Conservation (phyloP, 2,113 vertebrate species). For the Electrona antarctica region DNA sequence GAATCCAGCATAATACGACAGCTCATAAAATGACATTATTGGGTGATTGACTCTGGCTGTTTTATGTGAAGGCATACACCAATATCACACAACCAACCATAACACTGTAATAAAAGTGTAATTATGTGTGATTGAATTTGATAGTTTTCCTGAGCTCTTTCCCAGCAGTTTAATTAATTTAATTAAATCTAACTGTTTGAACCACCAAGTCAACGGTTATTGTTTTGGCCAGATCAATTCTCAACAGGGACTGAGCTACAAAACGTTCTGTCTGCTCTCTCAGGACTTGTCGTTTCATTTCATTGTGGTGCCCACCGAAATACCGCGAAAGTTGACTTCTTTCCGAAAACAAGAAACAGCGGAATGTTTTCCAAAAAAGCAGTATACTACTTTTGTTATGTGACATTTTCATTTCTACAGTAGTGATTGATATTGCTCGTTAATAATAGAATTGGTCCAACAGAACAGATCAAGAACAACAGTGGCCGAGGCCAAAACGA, state of each 20-base stretch:
- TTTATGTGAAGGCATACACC: slow-evolving; percentile 6
- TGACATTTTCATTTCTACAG: background rate
- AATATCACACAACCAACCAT: background rate
- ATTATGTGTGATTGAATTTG: background rate
- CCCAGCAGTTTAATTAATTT: slow-evolving; percentile 3
- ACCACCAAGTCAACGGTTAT: background rate
- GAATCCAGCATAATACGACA: slow-evolving; percentile 31
- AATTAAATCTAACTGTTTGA: slow-evolving; percentile 1
- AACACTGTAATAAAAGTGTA: background rate
- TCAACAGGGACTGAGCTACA: background rate
- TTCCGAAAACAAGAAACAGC: background rate
- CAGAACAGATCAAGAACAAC: background rate
- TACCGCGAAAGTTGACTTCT: background rate
- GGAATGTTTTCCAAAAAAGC: background rate
- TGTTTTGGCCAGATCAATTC: background rate
- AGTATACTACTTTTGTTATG: no score
- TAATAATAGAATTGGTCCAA: background rate
- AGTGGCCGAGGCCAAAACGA: background rate
- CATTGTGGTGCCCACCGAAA: background rate
- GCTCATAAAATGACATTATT: slow-evolving; percentile 20
- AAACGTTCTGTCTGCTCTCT: background rate
- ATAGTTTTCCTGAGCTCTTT: slow-evolving; percentile 1
- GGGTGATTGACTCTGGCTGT: slow-evolving; percentile 20
- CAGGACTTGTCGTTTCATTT: background rate
- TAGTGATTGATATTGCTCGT: background rate